Base-by-base conservation (phyloP, 2,888 invertebrate species). In the Protodeltote pygarga region DNA sequence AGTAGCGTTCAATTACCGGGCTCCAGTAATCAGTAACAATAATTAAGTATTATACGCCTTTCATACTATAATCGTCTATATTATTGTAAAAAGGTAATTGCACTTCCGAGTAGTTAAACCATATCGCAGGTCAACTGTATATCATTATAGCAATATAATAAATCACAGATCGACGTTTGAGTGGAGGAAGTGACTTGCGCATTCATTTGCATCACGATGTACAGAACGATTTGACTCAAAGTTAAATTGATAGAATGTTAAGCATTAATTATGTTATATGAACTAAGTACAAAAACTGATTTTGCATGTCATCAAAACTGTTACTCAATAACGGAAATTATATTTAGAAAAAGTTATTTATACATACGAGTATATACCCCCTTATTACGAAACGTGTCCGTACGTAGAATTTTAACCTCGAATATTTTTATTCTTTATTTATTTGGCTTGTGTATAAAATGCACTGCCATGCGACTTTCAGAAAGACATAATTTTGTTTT, bases 161-260 rank as follows among this genome's bases (percentile, higher is more conserved):
- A 38, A 9, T 32, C 27, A 15, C 9, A 2, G 19, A 31, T 19
- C 19, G 5, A 27, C 13, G 2, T n/a, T n/a, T n/a, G n/a, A n/a
- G 28, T 35, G 4, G 4, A 57, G 64, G 66, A 65, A 65, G 39
- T 65, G 64, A 65, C 57, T 65, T 39, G 57, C 62, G 15, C 21
- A 34, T 37, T 17, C 9, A 38, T 39, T 45, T 28, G 11, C 39
- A 44, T 27, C 35, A 37, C 39, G 10, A 39, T 42, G 27, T 34
- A 17, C 17, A 24, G 21, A 53, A 8, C 35, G 23, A 5, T 14
- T 41, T 5, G n/a, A 11, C 47, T 34, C 24, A 11, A 38, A 19
- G 21, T 16, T 31, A 29, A 51, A 25, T 51, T 29, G 15, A 45
- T 44, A 59, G 44, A 60, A 60, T 27, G 21, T 13, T 20, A 24